Evolutionary conservation across 2,113 vertebrate genomes (phyloP), one percentile per base, ranked within the genome.

Genomic region (Gallinago media): DNA sequence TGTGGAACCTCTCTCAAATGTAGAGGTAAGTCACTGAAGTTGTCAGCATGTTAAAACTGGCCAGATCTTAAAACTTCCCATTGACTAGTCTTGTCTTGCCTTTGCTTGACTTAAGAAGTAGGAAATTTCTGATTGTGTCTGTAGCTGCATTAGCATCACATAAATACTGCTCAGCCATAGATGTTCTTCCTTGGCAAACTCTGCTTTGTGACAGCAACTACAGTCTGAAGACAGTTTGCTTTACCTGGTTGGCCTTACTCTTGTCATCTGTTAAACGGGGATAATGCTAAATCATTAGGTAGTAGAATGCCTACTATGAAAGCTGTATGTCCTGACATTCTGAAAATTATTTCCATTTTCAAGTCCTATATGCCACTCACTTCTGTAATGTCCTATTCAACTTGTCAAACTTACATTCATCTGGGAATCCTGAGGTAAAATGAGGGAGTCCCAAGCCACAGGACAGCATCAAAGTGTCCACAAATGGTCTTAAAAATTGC

Each of bases 381-480:
- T 72, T 73, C 85, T 50, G 6, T 66, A 81, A 31, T 6, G 4
- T 71, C 88, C 29, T 59, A 1, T 80, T 80, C 68, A 55, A 44
- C 21, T 78, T 87, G 40, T 40, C 85, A 61, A 81, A 75, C 4
- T 40, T 36, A 49, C 21, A 56, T 87, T 84, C 36, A 40, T 78
- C 65, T 88, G 52, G 76, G 85, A 92, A 80, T 92, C 82, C 61
- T 75, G 70, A 85, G 62, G 70, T 92, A 68, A 90, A 92, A 71
- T 15, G 44, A 61, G 81, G 66, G 70, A 95, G 79, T 92, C 83
- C 72, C 80, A 67, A 95, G 52, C 77, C 76, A 71, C 55, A 83
- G 76, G 52, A 42, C 88, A 92, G 95, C 84, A 95, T 95, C 90
- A 91, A 92, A 95, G 83, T 95, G 88, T 96, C 96, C 88, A 93